Evolutionary conservation across 2,888 invertebrate species (phyloP), one percentile per base, ranked within the genome.

Genomic region (Spilarctia lutea): DNA sequence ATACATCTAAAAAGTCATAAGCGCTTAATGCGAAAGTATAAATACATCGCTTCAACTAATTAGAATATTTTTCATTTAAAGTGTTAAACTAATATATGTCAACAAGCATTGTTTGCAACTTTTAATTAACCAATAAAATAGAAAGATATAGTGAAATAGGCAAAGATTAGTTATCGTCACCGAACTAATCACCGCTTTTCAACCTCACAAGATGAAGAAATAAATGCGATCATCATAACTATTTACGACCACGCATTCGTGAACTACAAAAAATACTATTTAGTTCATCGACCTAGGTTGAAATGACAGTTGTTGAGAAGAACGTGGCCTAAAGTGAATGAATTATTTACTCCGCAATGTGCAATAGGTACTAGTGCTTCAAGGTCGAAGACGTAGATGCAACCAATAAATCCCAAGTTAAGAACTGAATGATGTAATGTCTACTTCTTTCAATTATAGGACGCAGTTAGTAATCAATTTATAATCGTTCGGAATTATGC

Each of bases 171-270:
- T 78, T 85, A 75, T 82, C 79, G 60, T 79, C 83, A 72, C 72
- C 63, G 45, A 63, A 71, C 82, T 82, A 85, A 85, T 82, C 74
- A 78, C 3, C 71, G 67, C 67, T 77, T 52, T 77, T 76, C 71
- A 71, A 74, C 84, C 84, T 76, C 84, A 85, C 85, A 85, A 81
- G 80, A 85, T 76, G 81, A 81, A 83, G 75, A 79, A 81, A 81
- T 85, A 83, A 76, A 83, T 79, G 77, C 74, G 71, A 73, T 73
- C 68, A 39, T 77, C 76, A 76, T 75, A 79, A 72, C 68, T 77
- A 73, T 79, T 77, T 52, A 79, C 83, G 81, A 79, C 81, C 78
- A 79, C 81, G 77, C 83, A 81, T 63, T 74, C 39, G 48, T 72
- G 80, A 75, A 66, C 74, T 56, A n/a, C 66, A 71, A 27, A 13